Evolutionary conservation across 2,797 vertebrate species (phyloP).

Genomic region (Denticeps clupeoides): DNA sequence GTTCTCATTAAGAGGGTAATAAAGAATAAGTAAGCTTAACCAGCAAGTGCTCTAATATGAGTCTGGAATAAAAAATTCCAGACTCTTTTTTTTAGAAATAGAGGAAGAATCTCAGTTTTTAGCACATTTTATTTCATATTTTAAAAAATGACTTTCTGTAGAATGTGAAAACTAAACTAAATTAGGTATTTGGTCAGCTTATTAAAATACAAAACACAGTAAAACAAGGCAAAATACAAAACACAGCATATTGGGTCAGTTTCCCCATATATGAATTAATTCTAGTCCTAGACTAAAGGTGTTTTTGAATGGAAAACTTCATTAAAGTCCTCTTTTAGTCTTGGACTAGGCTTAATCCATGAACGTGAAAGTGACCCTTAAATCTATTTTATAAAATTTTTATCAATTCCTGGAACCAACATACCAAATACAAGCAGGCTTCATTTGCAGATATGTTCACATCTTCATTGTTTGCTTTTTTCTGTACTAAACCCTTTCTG

Average conservation of each 20-base stretch:
- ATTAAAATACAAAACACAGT: constrained; percentile 33
- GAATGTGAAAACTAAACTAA: constrained; percentile 17
- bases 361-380: constrained; percentile 12
- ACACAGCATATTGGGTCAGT: too few relatives aligned
- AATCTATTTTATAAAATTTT: constrained; percentile 25
- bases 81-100: too few relatives aligned
- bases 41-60: too few relatives aligned
- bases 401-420: constrained; percentile 11
- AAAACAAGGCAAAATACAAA: constrained; percentile 33
- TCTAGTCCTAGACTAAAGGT: too few relatives aligned
- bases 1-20: too few relatives aligned
- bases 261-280: too few relatives aligned
- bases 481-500: constrained; percentile 20
- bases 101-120: background rate
- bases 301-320: too few relatives aligned
- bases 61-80: too few relatives aligned
- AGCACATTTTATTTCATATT: constrained; percentile 10
- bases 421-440: constrained; percentile 20
- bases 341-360: constrained; percentile 29
- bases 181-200: constrained; percentile 21
- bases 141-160: constrained; percentile 10
- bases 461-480: constrained; percentile 20
- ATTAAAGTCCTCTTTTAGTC: too few relatives aligned
- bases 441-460: constrained; percentile 15
- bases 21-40: too few relatives aligned